Evolutionary conservation across 2,113 vertebrate species (phyloP).

Genomic region (Elachura formosa): DNA sequence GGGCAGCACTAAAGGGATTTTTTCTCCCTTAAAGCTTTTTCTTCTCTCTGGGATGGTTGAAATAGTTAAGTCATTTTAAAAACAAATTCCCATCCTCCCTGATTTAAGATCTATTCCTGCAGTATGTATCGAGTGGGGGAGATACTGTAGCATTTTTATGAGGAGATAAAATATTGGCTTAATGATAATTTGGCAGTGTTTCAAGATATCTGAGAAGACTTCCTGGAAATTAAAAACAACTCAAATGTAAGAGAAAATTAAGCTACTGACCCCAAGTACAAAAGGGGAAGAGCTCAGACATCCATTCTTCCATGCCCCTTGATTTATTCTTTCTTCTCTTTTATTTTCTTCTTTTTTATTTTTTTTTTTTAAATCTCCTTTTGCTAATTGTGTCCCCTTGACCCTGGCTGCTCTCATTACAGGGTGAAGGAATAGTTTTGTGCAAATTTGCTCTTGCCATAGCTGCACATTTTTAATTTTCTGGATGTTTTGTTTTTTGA

Average conservation of each 20-base stretch:
- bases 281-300: conserved; percentile 53
- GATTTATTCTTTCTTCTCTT: background rate
- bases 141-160: conserved; percentile 52
- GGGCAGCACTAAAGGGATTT: background rate
- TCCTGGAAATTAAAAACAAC: conserved; percentile 72
- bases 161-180: conserved; percentile 64
- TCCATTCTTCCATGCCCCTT: conserved; percentile 1
- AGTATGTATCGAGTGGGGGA: background rate
- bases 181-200: conserved; percentile 66
- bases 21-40: background rate
- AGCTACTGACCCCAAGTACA: conserved; percentile 49
- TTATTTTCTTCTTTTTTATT: too few species aligned
- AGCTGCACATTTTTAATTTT: background rate
- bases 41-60: background rate
- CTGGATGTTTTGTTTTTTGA: background rate
- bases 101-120: conserved; percentile 27
- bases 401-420: background rate
- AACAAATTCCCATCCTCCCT: conserved; percentile 42
- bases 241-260: conserved; percentile 64
- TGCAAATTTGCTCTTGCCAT: background rate
- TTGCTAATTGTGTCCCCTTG: conserved; percentile 5
- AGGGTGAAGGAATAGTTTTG: background rate
- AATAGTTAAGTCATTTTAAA: conserved; percentile 52
- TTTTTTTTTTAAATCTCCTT: background rate
- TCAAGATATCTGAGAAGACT: conserved; percentile 54